phyloP scores from a whole-genome alignment of 2,797 vertebrate species.

The Anguilla obscura region DNA sequence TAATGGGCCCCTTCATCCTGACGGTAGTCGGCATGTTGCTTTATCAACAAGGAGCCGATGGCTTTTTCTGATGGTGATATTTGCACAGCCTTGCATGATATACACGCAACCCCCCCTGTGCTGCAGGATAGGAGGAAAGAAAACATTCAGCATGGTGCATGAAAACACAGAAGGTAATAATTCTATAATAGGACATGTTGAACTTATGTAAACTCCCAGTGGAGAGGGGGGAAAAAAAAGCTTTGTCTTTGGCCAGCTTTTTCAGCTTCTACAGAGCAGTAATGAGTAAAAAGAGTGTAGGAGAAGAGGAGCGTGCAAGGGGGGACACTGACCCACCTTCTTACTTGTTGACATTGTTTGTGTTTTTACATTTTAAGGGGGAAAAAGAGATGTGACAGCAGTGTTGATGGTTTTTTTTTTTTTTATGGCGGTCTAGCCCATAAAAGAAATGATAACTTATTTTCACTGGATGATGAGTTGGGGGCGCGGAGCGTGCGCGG shows the following conservation, averaged over 20 bases:
- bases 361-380: neutral
- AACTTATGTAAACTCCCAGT: conserved; percentile 22
- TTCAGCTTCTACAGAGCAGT: conserved; percentile 22
- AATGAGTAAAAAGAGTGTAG: conserved; percentile 24
- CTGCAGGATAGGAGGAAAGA: neutral
- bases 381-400: neutral
- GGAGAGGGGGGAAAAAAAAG: neutral
- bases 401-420: neutral
- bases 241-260: conserved; percentile 13
- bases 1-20: neutral
- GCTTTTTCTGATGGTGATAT: conserved; percentile 5
- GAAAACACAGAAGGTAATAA: conserved; percentile 15
- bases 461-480: conserved; percentile 21
- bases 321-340: neutral
- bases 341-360: neutral
- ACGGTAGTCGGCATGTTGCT: conserved; percentile 1
- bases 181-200: conserved; percentile 15
- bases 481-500: neutral
- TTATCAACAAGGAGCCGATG: neutral
- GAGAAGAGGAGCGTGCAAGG: neutral
- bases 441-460: conserved; percentile 6
- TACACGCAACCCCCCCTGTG: conserved; percentile 13
- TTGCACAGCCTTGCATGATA: conserved; percentile 23
- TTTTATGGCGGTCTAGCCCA: conserved; percentile 16
- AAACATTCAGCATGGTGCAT: conserved; percentile 12